These are phyloP conservation scores for Gymnodraco acuticeps DNA, from an alignment of 2,797 vertebrate genomes.

Conservation along the genomic window DNA sequence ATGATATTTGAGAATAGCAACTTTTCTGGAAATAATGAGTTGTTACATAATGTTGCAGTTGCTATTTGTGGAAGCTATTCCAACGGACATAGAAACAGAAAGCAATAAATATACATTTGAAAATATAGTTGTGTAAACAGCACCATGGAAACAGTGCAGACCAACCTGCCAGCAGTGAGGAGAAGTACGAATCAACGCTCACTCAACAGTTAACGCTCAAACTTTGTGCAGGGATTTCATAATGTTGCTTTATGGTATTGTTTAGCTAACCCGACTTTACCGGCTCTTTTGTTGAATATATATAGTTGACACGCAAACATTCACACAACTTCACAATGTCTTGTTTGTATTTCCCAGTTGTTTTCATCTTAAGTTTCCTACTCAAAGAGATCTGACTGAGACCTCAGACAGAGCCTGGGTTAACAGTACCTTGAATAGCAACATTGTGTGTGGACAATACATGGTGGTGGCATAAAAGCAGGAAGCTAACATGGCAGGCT, in stretches of 20 bases:
- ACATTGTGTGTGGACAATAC: conserved; percentile 81
- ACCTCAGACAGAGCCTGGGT: neutral
- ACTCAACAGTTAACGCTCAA: neutral
- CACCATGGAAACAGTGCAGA: neutral
- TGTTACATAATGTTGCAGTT: too few relatives aligned
- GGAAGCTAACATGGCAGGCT: conserved; percentile 73
- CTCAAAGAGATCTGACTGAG: conserved; percentile 35
- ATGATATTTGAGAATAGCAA: too few relatives aligned
- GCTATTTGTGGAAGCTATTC: too few relatives aligned
- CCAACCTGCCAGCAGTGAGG: neutral
- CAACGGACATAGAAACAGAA: too few relatives aligned
- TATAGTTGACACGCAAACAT: neutral
- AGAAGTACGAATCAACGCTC: neutral
- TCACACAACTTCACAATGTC: neutral
- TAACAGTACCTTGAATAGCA: conserved; percentile 34
- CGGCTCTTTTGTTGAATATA: conserved; percentile 10
- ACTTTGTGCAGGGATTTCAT: neutral
- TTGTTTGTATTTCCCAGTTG: conserved; percentile 17
- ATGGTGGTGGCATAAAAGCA: conserved; percentile 75
- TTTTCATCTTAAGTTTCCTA: conserved; percentile 28
- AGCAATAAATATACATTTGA: too few relatives aligned
- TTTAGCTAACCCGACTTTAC: neutral
- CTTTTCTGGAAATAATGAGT: too few relatives aligned
- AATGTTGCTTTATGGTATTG: neutral
- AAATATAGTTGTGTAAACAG: too few relatives aligned